Evolutionary conservation across 2,888 invertebrate genomes (phyloP).

Genomic region (Phengaris arion): DNA sequence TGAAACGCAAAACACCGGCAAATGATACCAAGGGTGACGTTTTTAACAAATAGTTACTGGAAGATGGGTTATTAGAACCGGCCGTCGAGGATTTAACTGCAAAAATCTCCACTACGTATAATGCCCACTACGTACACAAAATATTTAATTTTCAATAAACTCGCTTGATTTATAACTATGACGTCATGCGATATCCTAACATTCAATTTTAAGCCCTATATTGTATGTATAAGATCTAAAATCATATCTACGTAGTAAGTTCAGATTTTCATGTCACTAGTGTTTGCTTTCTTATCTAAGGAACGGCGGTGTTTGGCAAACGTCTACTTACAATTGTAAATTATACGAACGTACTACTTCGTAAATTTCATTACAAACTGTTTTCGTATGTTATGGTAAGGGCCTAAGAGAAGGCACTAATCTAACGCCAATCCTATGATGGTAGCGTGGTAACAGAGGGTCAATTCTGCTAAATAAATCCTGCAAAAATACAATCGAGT

Average conservation of each 20-base stretch:
- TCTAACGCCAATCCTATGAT: no score
- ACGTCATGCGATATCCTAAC: neutral
- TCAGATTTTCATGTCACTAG: slow-evolving; percentile 5
- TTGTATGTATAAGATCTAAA: neutral
- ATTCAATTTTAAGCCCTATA: neutral
- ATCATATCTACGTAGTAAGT: neutral
- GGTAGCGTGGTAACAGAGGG: no score
- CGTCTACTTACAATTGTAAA: neutral
- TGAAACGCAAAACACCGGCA: no score
- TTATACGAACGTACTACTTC: neutral
- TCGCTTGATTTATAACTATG: slow-evolving; percentile 6
- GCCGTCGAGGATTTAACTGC: neutral
- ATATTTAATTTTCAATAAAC: slow-evolving; percentile 25
- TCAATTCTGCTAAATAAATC: no score
- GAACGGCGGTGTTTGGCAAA: neutral
- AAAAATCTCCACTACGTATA: neutral
- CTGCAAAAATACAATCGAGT: no score
- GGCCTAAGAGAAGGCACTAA: no score
- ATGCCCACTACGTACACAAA: neutral
- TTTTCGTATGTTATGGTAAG: no score
- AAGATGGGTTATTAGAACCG: no score
- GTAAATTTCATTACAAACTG: no score
- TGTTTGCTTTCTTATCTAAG: neutral
- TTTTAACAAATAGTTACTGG: no score
- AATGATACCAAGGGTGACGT: no score